phyloP scores from a whole-genome alignment of 53 echinoderm and acorn worm species.

The Holothuria leucospilota region DNA sequence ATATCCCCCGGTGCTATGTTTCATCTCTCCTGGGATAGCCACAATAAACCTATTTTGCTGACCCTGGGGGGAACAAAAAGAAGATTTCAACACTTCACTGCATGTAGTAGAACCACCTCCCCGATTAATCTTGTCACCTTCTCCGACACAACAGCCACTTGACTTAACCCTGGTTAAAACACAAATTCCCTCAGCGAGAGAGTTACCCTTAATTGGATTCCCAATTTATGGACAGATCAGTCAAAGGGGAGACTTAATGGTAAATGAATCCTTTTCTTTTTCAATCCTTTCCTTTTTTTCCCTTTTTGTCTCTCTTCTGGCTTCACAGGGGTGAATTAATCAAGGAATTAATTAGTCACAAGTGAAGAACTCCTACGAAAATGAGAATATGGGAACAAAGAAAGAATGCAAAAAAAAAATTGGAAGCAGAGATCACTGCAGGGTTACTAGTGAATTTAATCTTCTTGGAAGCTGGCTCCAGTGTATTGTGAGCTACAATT shows the following conservation, averaged over 20 bases:
- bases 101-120: conserved; percentile 9
- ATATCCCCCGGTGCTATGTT: not conserved
- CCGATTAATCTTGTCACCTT: conserved; percentile 37
- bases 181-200: not conserved
- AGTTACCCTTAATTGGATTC: conserved; percentile 26
- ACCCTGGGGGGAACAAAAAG: not conserved
- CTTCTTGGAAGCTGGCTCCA: no score
- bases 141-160: not conserved
- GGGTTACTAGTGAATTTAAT: no score
- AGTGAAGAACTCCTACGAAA: not conserved
- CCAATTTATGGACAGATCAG: not conserved
- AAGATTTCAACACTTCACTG: conserved; percentile 19
- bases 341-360: conserved; percentile 31
- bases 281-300: not conserved
- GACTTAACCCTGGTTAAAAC: not conserved
- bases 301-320: not conserved
- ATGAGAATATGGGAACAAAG: conserved; percentile 10
- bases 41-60: conserved; percentile 17
- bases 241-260: not conserved
- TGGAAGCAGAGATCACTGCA: no score
- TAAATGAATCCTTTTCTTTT: not conserved
- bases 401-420: not conserved
- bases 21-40: not conserved
- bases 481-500: no score
- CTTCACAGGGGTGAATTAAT: conserved; percentile 18